Evolutionary conservation across 2,797 vertebrate genomes (phyloP).

Genomic region (Octomys mimax): DNA sequence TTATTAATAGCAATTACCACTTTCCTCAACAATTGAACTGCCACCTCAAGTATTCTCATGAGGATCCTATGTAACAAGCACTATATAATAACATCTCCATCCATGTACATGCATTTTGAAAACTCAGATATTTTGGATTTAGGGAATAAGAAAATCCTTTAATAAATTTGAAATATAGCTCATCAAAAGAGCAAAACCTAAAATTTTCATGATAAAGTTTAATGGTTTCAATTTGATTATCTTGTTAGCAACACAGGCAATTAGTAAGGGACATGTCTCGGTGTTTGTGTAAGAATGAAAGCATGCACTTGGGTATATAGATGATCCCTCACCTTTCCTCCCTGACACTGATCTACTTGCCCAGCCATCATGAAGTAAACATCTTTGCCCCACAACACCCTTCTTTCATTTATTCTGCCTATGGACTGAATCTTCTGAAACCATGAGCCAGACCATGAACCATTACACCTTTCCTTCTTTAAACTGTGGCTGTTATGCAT

Average conservation of each 20-base stretch:
- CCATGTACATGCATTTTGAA: background rate
- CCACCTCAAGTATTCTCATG: background rate
- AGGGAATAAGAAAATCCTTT: background rate
- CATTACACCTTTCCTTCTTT: background rate
- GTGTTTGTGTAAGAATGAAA: background rate
- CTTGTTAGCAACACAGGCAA: background rate
- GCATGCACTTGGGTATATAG: background rate
- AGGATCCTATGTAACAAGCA: background rate
- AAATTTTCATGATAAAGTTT: background rate
- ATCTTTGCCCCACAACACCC: background rate
- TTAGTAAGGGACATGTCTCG: background rate
- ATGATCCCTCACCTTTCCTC: background rate
- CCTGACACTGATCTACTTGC: background rate
- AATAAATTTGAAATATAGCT: conserved; percentile 31
- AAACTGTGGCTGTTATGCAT: background rate
- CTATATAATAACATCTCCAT: background rate
- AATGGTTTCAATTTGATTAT: background rate
- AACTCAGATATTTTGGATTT: background rate
- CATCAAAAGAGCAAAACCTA: background rate
- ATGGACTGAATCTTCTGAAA: background rate
- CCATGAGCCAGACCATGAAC: background rate
- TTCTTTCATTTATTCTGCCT: background rate
- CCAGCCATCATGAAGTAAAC: background rate
- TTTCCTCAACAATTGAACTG: background rate
- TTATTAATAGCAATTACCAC: conserved; percentile 24